Evolutionary conservation across 1,140 invertebrate species (phyloP).

Genomic region (Glossosoma conforme): DNA sequence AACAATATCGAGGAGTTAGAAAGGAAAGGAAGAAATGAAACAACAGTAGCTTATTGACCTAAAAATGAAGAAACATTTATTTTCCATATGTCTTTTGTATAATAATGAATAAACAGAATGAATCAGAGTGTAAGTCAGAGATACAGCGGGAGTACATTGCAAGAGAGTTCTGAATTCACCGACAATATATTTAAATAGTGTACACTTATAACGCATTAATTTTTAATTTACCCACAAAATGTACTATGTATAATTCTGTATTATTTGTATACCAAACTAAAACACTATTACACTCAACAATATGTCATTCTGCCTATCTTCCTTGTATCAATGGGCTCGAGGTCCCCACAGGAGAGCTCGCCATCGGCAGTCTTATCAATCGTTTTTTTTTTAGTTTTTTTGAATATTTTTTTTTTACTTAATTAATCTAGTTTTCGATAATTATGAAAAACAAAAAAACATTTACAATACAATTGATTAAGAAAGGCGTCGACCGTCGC

Average conservation of each 20-base stretch:
- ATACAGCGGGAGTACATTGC: conserved; percentile 38
- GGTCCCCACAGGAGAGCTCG: conserved; percentile 5
- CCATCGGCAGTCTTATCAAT: conserved; percentile 18
- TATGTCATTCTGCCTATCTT: conserved; percentile 18
- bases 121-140: conserved; percentile 40
- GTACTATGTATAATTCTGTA: conserved; percentile 29
- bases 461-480: conserved; percentile 30
- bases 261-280: conserved; percentile 28
- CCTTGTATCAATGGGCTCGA: too few species aligned
- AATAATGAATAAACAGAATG: conserved; percentile 54
- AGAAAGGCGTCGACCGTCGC: conserved; percentile 22
- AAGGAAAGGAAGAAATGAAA: conserved; percentile 37
- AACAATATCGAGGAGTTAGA: too few species aligned
- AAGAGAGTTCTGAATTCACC: conserved; percentile 46
- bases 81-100: conserved; percentile 57
- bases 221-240: conserved; percentile 19
- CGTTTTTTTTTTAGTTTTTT: conserved; percentile 28
- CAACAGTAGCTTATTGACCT: conserved; percentile 56
- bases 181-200: conserved; percentile 39
- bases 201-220: conserved; percentile 25
- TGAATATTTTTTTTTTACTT: conserved; percentile 40
- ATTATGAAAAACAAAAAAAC: conserved; percentile 32
- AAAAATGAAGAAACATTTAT: conserved; percentile 71
- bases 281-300: conserved; percentile 27
- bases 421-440: conserved; percentile 41